phyloP scores from a whole-genome alignment of 92 coral and sea anemone genomes.

The Siderastrea siderea region DNA sequence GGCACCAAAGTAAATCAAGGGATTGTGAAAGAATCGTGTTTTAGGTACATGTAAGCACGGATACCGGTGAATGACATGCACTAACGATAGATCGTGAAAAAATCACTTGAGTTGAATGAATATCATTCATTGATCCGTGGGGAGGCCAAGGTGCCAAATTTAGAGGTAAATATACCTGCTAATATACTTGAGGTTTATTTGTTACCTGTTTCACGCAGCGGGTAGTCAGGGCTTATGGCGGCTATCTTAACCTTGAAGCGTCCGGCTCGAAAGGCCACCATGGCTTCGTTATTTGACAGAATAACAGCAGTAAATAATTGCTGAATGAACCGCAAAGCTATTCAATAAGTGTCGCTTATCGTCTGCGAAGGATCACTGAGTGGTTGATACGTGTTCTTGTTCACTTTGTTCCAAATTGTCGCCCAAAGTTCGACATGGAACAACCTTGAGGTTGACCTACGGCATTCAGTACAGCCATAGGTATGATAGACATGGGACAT shows the following conservation, averaged over 20 bases:
- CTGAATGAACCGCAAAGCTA: slow-evolving; percentile 17
- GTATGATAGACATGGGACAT: neutral
- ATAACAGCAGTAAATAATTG: slow-evolving; percentile 4
- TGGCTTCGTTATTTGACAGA: slow-evolving; percentile 5
- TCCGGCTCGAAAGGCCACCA: neutral
- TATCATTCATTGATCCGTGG: neutral
- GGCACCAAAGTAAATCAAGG: no score
- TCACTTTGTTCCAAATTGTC: no score
- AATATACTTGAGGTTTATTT: neutral
- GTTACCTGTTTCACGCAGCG: slow-evolving; percentile 32
- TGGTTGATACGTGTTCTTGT: neutral
- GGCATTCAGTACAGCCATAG: neutral
- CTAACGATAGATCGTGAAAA: no score
- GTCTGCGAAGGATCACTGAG: neutral
- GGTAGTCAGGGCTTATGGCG: neutral
- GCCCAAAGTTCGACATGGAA: neutral
- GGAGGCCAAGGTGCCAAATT: neutral
- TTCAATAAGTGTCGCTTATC: neutral
- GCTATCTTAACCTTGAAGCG: slow-evolving; percentile 10
- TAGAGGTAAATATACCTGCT: neutral
- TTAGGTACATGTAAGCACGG: no score
- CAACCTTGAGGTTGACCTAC: neutral
- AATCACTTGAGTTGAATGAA: neutral
- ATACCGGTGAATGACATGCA: no score
- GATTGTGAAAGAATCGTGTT: no score